These are phyloP conservation scores for Coelopa frigida DNA, from an alignment of 1,140 invertebrate species.

Conservation along the genomic window DNA sequence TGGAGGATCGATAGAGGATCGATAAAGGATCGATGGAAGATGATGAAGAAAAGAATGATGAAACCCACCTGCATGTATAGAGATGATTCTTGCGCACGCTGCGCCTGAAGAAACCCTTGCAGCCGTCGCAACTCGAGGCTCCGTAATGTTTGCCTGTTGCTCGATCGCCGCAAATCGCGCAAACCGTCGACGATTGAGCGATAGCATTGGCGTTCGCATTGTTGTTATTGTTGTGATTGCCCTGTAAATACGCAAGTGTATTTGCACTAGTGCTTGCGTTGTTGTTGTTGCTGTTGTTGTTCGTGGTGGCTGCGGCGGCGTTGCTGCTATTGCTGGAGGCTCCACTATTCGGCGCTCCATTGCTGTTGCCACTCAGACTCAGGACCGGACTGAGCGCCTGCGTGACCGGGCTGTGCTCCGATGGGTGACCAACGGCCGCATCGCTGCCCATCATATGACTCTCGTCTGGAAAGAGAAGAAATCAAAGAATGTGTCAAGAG, in stretches of 20 bases:
- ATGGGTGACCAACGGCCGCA: constrained; percentile 25
- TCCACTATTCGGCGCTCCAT: constrained; percentile 33
- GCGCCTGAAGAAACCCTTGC: constrained; percentile 89
- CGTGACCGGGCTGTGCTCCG: constrained; percentile 28
- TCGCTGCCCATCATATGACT: constrained; percentile 39
- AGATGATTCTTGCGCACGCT: constrained; percentile 94
- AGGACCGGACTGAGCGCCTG: constrained; percentile 29
- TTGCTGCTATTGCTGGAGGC: constrained; percentile 30
- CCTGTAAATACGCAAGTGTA: constrained; percentile 28
- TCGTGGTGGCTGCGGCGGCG: constrained; percentile 28
- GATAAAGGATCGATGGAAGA: background rate
- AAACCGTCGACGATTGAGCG: constrained; percentile 53
- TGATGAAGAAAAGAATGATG: background rate
- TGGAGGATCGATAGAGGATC: too few species aligned
- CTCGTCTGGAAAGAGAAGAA: constrained; percentile 22
- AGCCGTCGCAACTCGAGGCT: constrained; percentile 88
- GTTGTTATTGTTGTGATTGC: constrained; percentile 20
- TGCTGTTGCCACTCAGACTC: constrained; percentile 25
- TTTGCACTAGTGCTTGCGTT: constrained; percentile 21
- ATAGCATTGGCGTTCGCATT: constrained; percentile 15
- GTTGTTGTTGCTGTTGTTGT: constrained; percentile 21
- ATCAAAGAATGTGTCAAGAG: constrained; percentile 2
- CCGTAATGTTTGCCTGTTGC: constrained; percentile 95
- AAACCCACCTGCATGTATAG: constrained; percentile 74
- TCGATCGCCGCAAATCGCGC: constrained; percentile 92